Base-by-base conservation (phyloP, 2,888 invertebrate species). In the Gonocerus acuteangulatus region DNA sequence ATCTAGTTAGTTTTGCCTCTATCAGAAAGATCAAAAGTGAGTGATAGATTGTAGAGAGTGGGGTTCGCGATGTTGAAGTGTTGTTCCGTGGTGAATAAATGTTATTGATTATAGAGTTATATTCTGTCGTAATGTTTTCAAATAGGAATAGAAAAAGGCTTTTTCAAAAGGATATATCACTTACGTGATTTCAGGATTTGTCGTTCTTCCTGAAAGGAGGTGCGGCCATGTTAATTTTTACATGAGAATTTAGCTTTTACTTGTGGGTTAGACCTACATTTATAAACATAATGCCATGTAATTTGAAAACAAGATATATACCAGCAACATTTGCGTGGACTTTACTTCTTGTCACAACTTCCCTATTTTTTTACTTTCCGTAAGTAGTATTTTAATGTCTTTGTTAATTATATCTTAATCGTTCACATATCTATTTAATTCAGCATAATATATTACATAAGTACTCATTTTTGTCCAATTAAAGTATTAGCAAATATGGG, bases 291-390 rank as follows among this genome's bases (percentile, higher is more conserved):
- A 93, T 93, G 93, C 89, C 92, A 88, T 94, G 94, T 83, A 92
- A 92, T 82, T 86, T 90, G 77, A 90, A 91, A 79, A 92, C 93
- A 78, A 89, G 92, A 82, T 92, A 91, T 80, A 86, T 95, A 82
- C 97, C 97, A 78, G 96, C 96, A 78, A 90, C 92, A 74, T 92
- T 95, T 82, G 96, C 97, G 75, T 99, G 97, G 97, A 86, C 89
- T 71, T 81, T 99, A 74, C 83, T 97, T 71, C 81, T 97, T 76
- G 87, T 87, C 74, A 90, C 94, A 71, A 95, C 95, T 71, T 86
- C 87, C 74, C 82, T 93, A 72, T 96, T 95, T 83, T 96, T 95
- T 82, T 90, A 89, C 78, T 95, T 89, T 79, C 94, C 95, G 95
- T 96, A 82, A 94, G 95, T 93, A 78, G 32, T 23, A n/a, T n/a